A percentile compares a stretch with the other conserved stretches of the same genome.
phyloP scores from a whole-genome alignment of 2,113 vertebrate genomes.

The Garra rufa region DNA sequence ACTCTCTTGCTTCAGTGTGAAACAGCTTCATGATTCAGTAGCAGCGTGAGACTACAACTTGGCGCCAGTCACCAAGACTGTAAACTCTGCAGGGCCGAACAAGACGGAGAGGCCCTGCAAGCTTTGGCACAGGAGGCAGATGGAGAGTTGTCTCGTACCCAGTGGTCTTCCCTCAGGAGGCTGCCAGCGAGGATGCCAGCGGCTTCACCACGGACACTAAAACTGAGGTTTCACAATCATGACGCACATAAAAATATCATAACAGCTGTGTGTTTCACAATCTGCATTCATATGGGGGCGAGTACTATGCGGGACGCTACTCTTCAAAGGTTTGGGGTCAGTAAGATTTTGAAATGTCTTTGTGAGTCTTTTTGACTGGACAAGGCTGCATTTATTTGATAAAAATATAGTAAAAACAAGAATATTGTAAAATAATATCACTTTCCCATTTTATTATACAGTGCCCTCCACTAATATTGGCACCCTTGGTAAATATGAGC shows the following conservation, averaged over 20 bases:
- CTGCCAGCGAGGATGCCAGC: constrained; percentile 56
- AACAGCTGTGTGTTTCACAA: constrained; percentile 34
- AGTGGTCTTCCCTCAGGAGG: constrained; percentile 37
- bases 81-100: constrained; percentile 32
- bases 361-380: too few species aligned
- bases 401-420: too few species aligned
- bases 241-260: constrained; percentile 10
- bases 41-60: constrained; percentile 31
- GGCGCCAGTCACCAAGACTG: constrained; percentile 8
- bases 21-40: constrained; percentile 25
- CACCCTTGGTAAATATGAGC: too few species aligned
- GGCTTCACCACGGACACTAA: constrained; percentile 22
- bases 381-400: not conserved
- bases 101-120: constrained; percentile 20
- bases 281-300: not conserved
- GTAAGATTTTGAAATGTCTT: too few species aligned
- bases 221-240: constrained; percentile 16
- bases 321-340: not conserved
- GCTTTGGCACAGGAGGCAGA: constrained; percentile 48
- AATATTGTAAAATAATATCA: too few species aligned
- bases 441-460: too few species aligned
- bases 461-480: too few species aligned
- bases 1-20: constrained; percentile 23
- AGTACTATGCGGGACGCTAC: not conserved
- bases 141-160: constrained; percentile 49